Base-by-base conservation (phyloP, 2,797 vertebrate genomes). In the Sebastes matsubarae region DNA sequence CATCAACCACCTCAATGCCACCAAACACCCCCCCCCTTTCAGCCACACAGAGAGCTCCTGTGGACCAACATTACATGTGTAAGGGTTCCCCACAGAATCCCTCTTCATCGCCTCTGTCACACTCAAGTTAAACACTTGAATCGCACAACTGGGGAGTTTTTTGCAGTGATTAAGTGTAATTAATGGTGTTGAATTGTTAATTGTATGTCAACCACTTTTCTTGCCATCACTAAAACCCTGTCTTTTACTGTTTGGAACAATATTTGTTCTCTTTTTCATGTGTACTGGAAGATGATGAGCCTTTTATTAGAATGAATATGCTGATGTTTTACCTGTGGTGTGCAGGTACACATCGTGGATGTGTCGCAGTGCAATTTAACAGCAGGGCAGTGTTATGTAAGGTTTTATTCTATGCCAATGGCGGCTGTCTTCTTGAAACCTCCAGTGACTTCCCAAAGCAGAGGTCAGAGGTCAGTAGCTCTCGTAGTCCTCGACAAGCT, bases 381-480 rank as follows among this genome's bases (percentile, higher is more conserved):
- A 55, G 73, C 67, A 70, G 68, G 67, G 58, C 12, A 6, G 22
- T 25, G 22, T 30, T 25, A 57, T 77, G 42, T 42, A 29, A 34
- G 54, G 8, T 27, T 46, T 66, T 46, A 9, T 60, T 84, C 34
- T 29, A 4, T 16, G 22, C 68, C 74, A 38, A 5, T 46, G 22
- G 55, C 34, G 72, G 57, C 60, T 42, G 42, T 77, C 71, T 55
- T 81, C 75, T 75, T 67, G 66, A 82, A 88, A 77, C 85, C 82
- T 79, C 73, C 36, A 32, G 77, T 79, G 78, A 70, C 72, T 80
- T 88, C 77, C 77, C 46, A 57, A 68, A 69, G 72, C 66, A 32
- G 75, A 72, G 87, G 87, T 92, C 86, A 90, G 72, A 87, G 90
- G 86, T 90, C 89, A 77, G 11, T 3, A 29, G 77, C 85, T 83